phyloP scores from a whole-genome alignment of 2,797 vertebrate genomes.

The Peromyscus attwateri region DNA sequence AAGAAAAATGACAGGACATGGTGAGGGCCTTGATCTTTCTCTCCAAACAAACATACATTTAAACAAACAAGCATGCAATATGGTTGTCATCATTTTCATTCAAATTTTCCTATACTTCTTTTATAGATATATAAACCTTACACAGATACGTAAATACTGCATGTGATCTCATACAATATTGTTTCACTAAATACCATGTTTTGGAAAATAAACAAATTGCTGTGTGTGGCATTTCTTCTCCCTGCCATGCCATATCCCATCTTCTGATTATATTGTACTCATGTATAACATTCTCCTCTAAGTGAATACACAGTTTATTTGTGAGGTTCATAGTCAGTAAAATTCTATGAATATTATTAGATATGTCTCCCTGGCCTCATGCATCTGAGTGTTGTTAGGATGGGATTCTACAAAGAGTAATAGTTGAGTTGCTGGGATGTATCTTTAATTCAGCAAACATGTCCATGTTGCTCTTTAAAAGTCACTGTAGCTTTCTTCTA shows the following conservation, averaged over 20 bases:
- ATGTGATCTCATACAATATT: neutral
- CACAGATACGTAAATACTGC: neutral
- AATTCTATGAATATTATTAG: neutral
- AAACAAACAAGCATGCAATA: neutral
- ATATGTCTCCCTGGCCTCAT: neutral
- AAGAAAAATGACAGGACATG: neutral
- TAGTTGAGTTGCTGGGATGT: neutral
- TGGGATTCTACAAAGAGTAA: neutral
- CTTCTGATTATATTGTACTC: neutral
- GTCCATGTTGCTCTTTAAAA: neutral
- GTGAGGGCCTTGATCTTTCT: neutral
- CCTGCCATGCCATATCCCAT: neutral
- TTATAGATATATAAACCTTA: neutral
- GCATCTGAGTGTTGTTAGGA: neutral
- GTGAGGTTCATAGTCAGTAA: neutral
- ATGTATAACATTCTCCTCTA: neutral
- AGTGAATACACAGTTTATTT: neutral
- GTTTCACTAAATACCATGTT: neutral
- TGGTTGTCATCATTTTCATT: neutral
- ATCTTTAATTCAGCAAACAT: neutral
- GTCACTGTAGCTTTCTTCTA: neutral
- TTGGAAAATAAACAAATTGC: neutral
- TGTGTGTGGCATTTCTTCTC: neutral
- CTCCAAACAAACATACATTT: neutral
- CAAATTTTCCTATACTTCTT: neutral